Evolutionary conservation across 2,113 vertebrate genomes (phyloP), one percentile per base, ranked within the genome.

Genomic region (Microtus pennsylvanicus): DNA sequence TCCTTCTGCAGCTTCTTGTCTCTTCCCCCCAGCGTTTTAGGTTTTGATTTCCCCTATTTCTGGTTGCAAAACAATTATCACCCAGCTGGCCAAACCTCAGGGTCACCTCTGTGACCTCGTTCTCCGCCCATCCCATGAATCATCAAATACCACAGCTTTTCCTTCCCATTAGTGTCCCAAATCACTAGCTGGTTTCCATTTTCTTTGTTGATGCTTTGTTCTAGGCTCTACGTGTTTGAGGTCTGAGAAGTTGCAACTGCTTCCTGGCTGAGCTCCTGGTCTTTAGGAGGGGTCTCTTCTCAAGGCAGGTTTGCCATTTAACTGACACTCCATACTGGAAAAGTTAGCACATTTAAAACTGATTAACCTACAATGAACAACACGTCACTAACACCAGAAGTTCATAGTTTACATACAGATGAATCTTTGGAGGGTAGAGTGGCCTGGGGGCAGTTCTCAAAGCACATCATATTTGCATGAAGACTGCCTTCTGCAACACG

Each of bases 101-200:
- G 63, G 70, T 80, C 91, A 76, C 52, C 10, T 65, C 81, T 61
- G 22, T 38, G 35, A 81, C 50, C 17, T 38, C 2, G n/a, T 17
- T 30, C 58, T 93, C 55, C n/a, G 61, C 42, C 63, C 38, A 69
- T 30, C 58, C 45, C 87, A 58, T 45, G 82, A 45, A 67, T 90
- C 78, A 89, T 16, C 92, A 65, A 72, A 69, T 13, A 13, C 65
- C 26, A 10, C 9, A n/a, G 35, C 19, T 19, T 88, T 90, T 83
- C 89, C 76, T 96, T 97, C 72, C 81, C 88, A 12, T 76, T 55
- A 11, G 67, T 61, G 80, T 65, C 50, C 55, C 52, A 33, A 58
- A 11, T 92, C 92, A 22, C 22, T 42, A 22, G 4, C 58, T 14
- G 12, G 12, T 89, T 87, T 83, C 85, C 33, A 30, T 81, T 80